A percentile compares a stretch with the other conserved stretches of the same genome.
Evolutionary conservation across 2,797 vertebrate species (phyloP).

Genomic region (Spinus pinus): DNA sequence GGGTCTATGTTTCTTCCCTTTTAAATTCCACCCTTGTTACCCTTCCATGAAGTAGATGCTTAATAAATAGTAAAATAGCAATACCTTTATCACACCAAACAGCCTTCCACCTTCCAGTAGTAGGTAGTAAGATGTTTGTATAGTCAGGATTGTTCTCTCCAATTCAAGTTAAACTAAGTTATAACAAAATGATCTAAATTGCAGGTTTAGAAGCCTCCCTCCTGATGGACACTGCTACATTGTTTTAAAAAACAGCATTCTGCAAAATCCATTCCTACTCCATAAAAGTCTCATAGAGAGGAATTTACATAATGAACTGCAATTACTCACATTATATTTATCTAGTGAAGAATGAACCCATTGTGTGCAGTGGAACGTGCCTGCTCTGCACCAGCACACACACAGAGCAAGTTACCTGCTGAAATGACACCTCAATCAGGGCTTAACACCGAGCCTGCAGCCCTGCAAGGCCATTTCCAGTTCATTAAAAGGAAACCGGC

Average conservation of each 20-base stretch:
- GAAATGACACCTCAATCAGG: constrained; percentile 37
- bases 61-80: neutral
- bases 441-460: neutral
- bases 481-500: constrained; percentile 23
- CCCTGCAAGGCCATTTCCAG: neutral
- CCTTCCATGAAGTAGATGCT: neutral
- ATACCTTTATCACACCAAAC: neutral
- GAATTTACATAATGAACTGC: constrained; percentile 52
- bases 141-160: neutral
- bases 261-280: constrained; percentile 23
- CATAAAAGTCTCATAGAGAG: neutral
- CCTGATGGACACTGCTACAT: neutral
- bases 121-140: neutral
- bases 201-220: neutral
- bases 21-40: neutral
- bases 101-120: neutral
- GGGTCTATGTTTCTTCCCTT: neutral
- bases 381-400: neutral
- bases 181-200: neutral
- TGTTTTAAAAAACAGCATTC: neutral
- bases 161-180: neutral
- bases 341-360: constrained; percentile 29
- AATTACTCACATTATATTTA: constrained; percentile 54
- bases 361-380: constrained; percentile 16
- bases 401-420: constrained; percentile 14